Evolutionary conservation across 1,140 invertebrate genomes (phyloP).

Genomic region (Meloidogyne hapla): DNA sequence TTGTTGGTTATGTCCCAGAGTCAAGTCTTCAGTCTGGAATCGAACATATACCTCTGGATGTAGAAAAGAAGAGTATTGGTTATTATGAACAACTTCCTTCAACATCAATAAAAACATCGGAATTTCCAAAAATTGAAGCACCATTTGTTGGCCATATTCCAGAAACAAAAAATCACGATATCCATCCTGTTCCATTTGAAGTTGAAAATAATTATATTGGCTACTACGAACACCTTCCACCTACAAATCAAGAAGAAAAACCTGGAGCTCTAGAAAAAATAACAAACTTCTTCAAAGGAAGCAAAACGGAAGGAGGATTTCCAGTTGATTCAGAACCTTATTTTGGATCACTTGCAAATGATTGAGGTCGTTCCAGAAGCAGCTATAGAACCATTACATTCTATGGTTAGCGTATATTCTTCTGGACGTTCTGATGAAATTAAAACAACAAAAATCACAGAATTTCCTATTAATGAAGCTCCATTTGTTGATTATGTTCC

Average conservation of each 20-base stretch:
- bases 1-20: not conserved
- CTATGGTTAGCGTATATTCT: conserved; percentile 27
- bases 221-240: not conserved
- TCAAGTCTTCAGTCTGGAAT: not conserved
- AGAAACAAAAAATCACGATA: too few relatives aligned
- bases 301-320: conserved; percentile 15
- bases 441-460: too few relatives aligned
- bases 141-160: too few relatives aligned
- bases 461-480: not conserved
- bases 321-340: conserved; percentile 11
- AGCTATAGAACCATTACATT: conserved; percentile 8
- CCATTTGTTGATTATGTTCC: conserved; percentile 21
- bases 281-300: not conserved
- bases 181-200: not conserved
- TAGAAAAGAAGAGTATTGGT: not conserved
- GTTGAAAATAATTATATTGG: not conserved
- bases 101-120: not conserved
- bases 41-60: not conserved
- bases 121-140: not conserved
- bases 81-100: not conserved
- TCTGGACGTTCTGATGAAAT: conserved; percentile 36
- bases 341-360: conserved; percentile 8
- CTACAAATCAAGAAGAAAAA: not conserved
- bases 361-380: conserved; percentile 11
- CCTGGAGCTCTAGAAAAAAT: conserved; percentile 5